Percentiles rank a stretch among this genome's conserved stretches.
Evolutionary conservation across 1,140 invertebrate genomes (phyloP).

Genomic region (Aphis gossypii): DNA sequence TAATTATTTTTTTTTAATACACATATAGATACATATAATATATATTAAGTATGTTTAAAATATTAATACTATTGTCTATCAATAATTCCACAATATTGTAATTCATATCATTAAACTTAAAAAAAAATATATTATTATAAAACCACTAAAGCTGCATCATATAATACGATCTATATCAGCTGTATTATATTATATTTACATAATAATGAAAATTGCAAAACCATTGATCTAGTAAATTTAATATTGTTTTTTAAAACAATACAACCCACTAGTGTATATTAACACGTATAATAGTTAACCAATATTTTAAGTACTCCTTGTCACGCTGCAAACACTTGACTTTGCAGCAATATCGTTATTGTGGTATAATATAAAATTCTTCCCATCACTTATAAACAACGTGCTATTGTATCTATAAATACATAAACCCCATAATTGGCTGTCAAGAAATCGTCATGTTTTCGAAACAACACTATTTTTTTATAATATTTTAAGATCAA

Average conservation of each 20-base stretch:
- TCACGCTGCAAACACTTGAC: background rate
- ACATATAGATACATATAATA: too few relatives aligned
- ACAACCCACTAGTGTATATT: background rate
- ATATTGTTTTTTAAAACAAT: background rate
- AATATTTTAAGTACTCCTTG: background rate
- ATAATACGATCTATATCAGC: background rate
- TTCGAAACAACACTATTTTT: background rate
- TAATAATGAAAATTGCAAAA: background rate
- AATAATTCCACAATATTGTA: background rate
- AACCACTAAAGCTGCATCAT: background rate
- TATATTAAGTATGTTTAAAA: background rate
- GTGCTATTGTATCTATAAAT: constrained; percentile 27
- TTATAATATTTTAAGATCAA: background rate
- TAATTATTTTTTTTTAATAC: too few relatives aligned
- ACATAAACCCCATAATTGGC: constrained; percentile 10
- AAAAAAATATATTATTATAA: background rate
- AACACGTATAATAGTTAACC: background rate
- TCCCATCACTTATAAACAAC: background rate
- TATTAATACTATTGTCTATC: background rate
- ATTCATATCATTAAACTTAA: background rate
- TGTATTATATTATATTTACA: background rate
- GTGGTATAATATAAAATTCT: background rate
- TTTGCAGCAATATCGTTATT: background rate
- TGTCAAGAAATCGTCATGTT: background rate
- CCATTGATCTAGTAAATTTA: background rate